Base-by-base conservation (phyloP, 2,797 vertebrate species). In the Sebastes variabilis region DNA sequence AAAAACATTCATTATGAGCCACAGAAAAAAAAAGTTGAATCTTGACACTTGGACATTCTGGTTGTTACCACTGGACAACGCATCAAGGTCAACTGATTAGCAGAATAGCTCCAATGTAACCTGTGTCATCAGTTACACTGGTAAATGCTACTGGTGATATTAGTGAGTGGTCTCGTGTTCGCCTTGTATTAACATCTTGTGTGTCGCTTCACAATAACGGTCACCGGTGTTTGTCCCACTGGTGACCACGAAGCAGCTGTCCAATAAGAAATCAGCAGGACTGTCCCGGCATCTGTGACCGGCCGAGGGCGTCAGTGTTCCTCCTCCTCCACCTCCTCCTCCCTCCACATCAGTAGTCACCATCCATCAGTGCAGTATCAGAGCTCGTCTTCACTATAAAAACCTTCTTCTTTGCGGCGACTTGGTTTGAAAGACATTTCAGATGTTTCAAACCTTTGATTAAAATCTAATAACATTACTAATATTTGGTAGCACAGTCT, bases 341-440 rank as follows among this genome's bases (percentile, higher is more conserved):
- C 42, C 32, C 60, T 83, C 74, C 65, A 75, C 75, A 59, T 87
- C 83, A 72, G 82, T 64, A 80, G 81, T 82, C 78, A 74, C 69
- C 55, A n/a, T 79, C 29, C 11, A 14, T 91, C 87, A 92, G 92
- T 92, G 90, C 87, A 88, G 72, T 30, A 30, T 87, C 80, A 72
- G 72, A 82, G 62, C 77, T 86, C 25, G 18, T 85, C 83, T 68
- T 87, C 84, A 75, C 56, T 66, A 73, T 46, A 72, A 80, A 85
- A 79, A 16, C 54, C 2, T 55, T 56, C 29, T 83, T 29, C 78
- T 65, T 62, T 59, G 64, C 66, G 49, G 36, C 64, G 54, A 61
- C 25, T 77, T 52, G 49, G 42, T 52, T 73, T 62, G n/a, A 36
- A 62, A 72, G 36, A 75, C 67, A 69, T 36, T 56, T 34, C 13